Evolutionary conservation across 2,888 invertebrate species (phyloP), one percentile per base, ranked within the genome.

Genomic region (Venustoraphidia nigricollis): DNA sequence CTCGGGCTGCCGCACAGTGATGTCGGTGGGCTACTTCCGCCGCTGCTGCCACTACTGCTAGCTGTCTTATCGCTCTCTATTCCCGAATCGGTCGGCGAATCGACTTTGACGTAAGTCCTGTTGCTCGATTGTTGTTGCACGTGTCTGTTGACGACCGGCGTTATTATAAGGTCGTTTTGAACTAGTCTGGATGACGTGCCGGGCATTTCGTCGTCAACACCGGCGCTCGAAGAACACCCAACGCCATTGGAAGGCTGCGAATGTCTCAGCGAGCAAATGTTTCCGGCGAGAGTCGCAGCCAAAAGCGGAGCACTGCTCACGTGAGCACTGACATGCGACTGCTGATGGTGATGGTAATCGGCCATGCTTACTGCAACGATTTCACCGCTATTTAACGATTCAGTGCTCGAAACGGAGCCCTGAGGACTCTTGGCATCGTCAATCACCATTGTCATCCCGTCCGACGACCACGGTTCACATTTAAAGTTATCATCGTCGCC

Each of bases 61-160:
- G 47, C 47, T 13, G 37, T 43, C 59, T 83, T 78, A 63, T 89
- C 89, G 9, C 89, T 88, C 65, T 93, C 93, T 62, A 93, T 92
- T 44, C 92, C 93, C 46, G 92, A 92, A 66, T 93, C 93, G 53
- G 87, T 90, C 34, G 92, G 92, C 10, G 90, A 91, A 61, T 92
- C 92, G 48, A 91, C 71, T 63, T 91, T 90, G 3, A 27, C 27
- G 27, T 27, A 27, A 27, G 27, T 27, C 55, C 90, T 79, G 65
- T 84, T 86, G 49, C 86, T 77, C 50, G 70, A 69, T 55, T 66
- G 67, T 10, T 63, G 57, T 10, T 52, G 52, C 38, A 52, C 62
- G 36, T 52, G 51, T 14, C 68, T 64, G 54, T 67, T 61, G 48
- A 64, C 62, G 53, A 83, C 81, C 45, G 83, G 81, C 36, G 83